These are phyloP conservation scores for cattle (Bos taurus) DNA, from an alignment of 2,113 vertebrate species.

Conservation along the genomic window ARS-UCD2.0 NC_037339.1:28859501-28860000, in stretches of 20 bases:
- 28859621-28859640: neutral
- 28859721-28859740: neutral
- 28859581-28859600: neutral
- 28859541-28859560: neutral
- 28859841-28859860: too few species aligned
- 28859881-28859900: neutral
- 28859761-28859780: neutral
- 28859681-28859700: neutral
- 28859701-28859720: neutral
- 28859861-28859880: neutral
- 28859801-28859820: neutral
- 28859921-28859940: neutral
- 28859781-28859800: neutral
- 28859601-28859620: neutral
- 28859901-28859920: neutral
- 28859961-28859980: neutral
- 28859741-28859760: neutral
- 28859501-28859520: neutral
- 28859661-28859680: neutral
- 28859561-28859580: neutral
- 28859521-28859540: neutral
- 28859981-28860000: neutral
- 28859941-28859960: neutral
- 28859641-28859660: neutral
- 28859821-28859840: neutral